Evolutionary conservation across 2,888 invertebrate species (phyloP), one percentile per base, ranked within the genome.

Genomic region (Neria commutata): DNA sequence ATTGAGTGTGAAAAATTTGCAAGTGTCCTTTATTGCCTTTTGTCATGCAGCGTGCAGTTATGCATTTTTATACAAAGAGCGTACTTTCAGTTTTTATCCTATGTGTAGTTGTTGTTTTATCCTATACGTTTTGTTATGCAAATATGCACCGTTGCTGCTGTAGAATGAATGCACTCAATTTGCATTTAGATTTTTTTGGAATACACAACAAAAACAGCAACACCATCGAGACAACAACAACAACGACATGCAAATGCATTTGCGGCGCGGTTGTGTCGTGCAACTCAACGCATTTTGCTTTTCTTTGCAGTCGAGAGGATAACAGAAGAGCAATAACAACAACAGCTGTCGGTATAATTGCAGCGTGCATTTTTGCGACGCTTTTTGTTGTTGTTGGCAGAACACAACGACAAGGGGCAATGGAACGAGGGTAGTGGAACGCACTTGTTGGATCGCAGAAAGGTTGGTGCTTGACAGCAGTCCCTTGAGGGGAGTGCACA

Each of bases 101-200:
- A n/a, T n/a, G n/a, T n/a, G n/a, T n/a, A n/a, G n/a, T n/a, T n/a
- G n/a, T n/a, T n/a, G n/a, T n/a, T n/a, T n/a, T n/a, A n/a, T n/a
- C n/a, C n/a, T n/a, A n/a, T n/a, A n/a, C n/a, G 19, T 42, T 19
- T 42, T 42, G 42, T 42, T 19, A 42, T 42, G 42, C 42, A 42
- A 42, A 42, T n/a, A n/a, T 42, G 19, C 37, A 37, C 42, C 5
- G 4, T 17, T 4, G 14, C 19, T 19, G n/a, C n/a, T n/a, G n/a
- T n/a, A n/a, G n/a, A n/a, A n/a, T n/a, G 21, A 42, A 21, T 42
- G 42, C 4, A 21, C 42, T 19, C 17, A 42, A 6, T 42, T 42
- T 14, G 42, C 42, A 42, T 42, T 42, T 42, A 21, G 6, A 42
- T 19, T 21, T 21, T 42, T 42, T 42, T 19, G 5, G 21, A 8